Percentiles rank a stretch among this genome's conserved stretches.
These are phyloP conservation scores for Diabrotica balteata DNA, from an alignment of 2,888 invertebrate species.

Conservation along the genomic window DNA sequence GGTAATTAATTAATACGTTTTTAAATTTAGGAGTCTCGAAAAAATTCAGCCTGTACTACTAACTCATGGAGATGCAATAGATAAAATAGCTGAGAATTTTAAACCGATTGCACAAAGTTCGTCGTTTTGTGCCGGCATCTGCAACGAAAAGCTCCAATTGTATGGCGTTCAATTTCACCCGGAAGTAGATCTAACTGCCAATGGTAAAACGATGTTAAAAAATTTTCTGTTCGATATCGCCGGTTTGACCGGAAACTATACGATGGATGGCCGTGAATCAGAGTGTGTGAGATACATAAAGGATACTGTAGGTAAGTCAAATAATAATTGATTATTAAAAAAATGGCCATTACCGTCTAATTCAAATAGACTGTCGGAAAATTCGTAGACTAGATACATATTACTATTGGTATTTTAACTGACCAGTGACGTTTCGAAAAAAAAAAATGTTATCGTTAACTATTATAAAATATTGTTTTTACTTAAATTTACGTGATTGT, in stretches of 20 bases:
- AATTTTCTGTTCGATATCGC: conserved; percentile 95
- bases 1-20: too few relatives aligned
- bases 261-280: conserved; percentile 85
- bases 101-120: conserved; percentile 85
- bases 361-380: too few relatives aligned
- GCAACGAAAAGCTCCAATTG: conserved; percentile 86
- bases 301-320: conserved; percentile 72
- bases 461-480: too few relatives aligned
- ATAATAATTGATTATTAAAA: neutral
- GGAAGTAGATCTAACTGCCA: conserved; percentile 84
- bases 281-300: conserved; percentile 92
- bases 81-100: conserved; percentile 88
- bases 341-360: neutral
- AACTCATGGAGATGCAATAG: conserved; percentile 97
- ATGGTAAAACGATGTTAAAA: conserved; percentile 83
- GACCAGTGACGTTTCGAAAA: too few relatives aligned
- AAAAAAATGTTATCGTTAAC: too few relatives aligned
- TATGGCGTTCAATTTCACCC: conserved; percentile 99
- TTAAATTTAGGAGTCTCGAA: conserved; percentile 76
- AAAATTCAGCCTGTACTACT: conserved; percentile 89
- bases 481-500: too few relatives aligned
- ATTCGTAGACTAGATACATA: too few relatives aligned
- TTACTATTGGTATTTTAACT: too few relatives aligned
- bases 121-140: conserved; percentile 86
- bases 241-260: conserved; percentile 85